phyloP scores from a whole-genome alignment of 2,888 invertebrate species.

The Agapostemon virescens region DNA sequence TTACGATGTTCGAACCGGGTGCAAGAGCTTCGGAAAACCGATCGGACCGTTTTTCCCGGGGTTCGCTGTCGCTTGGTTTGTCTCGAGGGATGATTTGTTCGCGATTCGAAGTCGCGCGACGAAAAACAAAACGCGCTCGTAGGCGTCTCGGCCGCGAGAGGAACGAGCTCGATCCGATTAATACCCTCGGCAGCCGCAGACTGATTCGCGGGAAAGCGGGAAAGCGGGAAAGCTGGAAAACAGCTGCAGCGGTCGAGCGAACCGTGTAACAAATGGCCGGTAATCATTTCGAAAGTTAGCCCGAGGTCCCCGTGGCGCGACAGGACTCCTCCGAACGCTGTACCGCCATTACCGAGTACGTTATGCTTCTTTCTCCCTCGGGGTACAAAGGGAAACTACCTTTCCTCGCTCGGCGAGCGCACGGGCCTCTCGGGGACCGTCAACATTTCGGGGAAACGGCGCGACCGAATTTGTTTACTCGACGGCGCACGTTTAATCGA shows the following conservation, averaged over 20 bases:
- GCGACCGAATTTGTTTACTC: no score
- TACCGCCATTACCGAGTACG: neutral
- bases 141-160: neutral
- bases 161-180: conserved; percentile 55
- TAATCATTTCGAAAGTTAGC: conserved; percentile 70
- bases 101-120: neutral
- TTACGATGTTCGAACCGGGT: no score
- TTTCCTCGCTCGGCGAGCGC: neutral
- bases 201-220: conserved; percentile 37
- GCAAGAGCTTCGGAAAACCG: neutral
- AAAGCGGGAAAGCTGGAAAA: conserved; percentile 54
- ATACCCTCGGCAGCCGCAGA: conserved; percentile 37
- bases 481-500: no score
- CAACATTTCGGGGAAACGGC: no score
- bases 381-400: neutral
- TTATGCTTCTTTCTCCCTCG: neutral
- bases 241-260: conserved; percentile 33
- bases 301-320: conserved; percentile 10
- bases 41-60: neutral
- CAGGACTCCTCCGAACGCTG: conserved; percentile 31
- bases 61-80: neutral
- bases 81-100: conserved; percentile 7
- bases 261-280: conserved; percentile 66
- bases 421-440: no score
- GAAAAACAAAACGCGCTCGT: neutral